Conservation (phyloP, 2,797 vertebrate species). For the Crocodylus rhombifer region DNA sequence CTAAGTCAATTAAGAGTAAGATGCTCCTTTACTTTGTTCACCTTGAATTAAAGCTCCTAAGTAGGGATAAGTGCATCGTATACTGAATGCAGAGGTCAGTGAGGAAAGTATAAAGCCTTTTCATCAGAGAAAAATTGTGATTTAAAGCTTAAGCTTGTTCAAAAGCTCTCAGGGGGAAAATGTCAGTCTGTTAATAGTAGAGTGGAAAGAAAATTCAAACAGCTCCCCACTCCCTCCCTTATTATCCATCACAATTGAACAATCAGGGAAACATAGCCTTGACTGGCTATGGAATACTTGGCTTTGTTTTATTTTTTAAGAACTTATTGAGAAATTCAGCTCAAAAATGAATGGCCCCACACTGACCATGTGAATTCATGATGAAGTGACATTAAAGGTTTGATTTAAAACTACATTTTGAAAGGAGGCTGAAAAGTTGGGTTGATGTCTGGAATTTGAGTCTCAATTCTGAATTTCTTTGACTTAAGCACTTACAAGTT, state of each 20-base stretch:
- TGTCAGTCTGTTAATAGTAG: not conserved
- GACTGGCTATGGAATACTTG: not conserved
- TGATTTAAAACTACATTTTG: not conserved
- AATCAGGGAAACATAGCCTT: not conserved
- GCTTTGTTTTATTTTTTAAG: conserved; percentile 27
- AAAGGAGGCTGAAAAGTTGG: not conserved
- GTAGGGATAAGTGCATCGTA: conserved; percentile 58
- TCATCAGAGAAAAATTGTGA: conserved; percentile 57
- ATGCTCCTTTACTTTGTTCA: conserved; percentile 62
- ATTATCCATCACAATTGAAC: conserved; percentile 59
- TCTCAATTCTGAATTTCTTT: not conserved
- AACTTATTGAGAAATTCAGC: conserved; percentile 22
- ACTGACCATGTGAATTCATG: not conserved
- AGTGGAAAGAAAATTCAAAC: conserved; percentile 42
- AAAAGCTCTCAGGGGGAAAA: conserved; percentile 28
- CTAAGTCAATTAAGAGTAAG: conserved; percentile 73
- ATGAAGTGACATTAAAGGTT: not conserved
- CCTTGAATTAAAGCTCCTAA: conserved; percentile 62
- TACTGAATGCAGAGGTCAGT: conserved; percentile 55
- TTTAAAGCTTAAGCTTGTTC: conserved; percentile 67
- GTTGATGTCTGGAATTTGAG: not conserved
- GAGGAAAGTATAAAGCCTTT: conserved; percentile 54
- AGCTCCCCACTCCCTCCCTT: not conserved
- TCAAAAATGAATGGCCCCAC: not conserved
- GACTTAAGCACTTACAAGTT: not conserved